Percentiles rank a stretch among this genome's conserved stretches.
phyloP scores from a whole-genome alignment of 1,140 invertebrate genomes.

The Lordiphosa mommai region DNA sequence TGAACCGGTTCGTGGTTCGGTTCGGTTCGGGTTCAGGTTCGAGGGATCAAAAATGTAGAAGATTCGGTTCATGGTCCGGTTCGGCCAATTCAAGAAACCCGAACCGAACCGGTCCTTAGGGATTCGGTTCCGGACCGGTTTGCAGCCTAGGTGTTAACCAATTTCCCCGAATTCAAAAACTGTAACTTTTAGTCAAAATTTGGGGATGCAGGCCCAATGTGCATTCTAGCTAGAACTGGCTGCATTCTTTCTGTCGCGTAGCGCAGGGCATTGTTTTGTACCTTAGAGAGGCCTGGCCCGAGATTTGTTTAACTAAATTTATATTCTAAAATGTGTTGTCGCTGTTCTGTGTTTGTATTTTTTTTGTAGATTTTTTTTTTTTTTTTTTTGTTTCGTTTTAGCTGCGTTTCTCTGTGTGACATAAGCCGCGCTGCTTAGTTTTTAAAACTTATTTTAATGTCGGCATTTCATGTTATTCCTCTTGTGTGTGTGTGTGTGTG shows the following conservation, averaged over 20 bases:
- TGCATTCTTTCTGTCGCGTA: not conserved
- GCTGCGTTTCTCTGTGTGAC: conserved; percentile 24
- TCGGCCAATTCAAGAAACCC: no score
- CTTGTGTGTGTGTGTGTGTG: conserved; percentile 6
- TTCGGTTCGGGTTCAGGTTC: no score
- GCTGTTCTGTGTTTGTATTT: conserved; percentile 17
- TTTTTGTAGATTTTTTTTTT: conserved; percentile 15
- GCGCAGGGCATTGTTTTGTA: conserved; percentile 7
- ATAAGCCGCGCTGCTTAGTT: conserved; percentile 61
- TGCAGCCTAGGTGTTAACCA: no score
- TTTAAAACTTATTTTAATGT: conserved; percentile 68
- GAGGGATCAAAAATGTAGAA: no score
- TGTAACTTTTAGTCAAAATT: no score
- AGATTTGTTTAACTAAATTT: conserved; percentile 67
- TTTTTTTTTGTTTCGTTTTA: conserved; percentile 13
- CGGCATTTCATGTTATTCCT: conserved; percentile 39
- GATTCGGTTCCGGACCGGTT: no score
- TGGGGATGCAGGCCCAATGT: no score
- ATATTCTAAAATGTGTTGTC: conserved; percentile 54
- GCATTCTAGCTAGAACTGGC: no score
- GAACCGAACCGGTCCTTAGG: no score
- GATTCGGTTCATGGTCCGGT: no score
- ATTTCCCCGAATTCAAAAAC: no score
- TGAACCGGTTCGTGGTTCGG: no score
- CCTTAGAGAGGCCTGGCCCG: conserved; percentile 49